Base-by-base conservation (phyloP, 2,888 invertebrate species). In the Tetragonisca angustula region DNA sequence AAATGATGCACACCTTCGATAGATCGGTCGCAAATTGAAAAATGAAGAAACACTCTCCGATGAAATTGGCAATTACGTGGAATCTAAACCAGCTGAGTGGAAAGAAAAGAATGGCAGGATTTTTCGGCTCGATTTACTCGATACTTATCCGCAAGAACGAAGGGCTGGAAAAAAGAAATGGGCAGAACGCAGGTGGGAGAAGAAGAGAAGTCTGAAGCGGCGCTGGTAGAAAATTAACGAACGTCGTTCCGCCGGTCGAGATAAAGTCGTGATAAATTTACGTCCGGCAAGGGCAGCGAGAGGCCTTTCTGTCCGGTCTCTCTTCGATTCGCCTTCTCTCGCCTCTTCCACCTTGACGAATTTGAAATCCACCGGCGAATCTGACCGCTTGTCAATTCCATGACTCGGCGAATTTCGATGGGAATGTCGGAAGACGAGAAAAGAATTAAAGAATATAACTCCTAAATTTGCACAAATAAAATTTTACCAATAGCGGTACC, bases 251-350 rank as follows among this genome's bases (percentile, higher is more conserved):
- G 83, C 77, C 87, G 84, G 89, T 74, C 88, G 87, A 92, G 93
- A 93, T 93, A 93, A 92, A 90, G 92, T 91, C 90, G 89, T 89
- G 92, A 93, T 93, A 91, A 92, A 93, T 93, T 92, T 90, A 91
- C 90, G 89, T 92, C 90, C 89, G 84, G 78, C 72, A 80, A 84
- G 80, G 81, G 81, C 85, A 83, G 81, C 87, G 83, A 84, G 70
- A 64, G n/a, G 15, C 83, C 73, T 80, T 69, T 79, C 72, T 61
- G 69, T 73, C 70, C 65, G 74, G 70, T 83, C 88, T 76, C 56
- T 56, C 64, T 88, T 68, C 59, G 67, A 56, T 59, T 27, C 59
- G 13, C 50, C 61, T 69, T 61, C 89, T 79, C 77, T 72, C 80
- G 81, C 79, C 69, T 75, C 64, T 76, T 56, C 89, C 70, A 77